A percentile compares a stretch with the other conserved stretches of the same genome.
Conservation (phyloP, 2,797 vertebrate genomes). For the Hozukius guyotensis region DNA sequence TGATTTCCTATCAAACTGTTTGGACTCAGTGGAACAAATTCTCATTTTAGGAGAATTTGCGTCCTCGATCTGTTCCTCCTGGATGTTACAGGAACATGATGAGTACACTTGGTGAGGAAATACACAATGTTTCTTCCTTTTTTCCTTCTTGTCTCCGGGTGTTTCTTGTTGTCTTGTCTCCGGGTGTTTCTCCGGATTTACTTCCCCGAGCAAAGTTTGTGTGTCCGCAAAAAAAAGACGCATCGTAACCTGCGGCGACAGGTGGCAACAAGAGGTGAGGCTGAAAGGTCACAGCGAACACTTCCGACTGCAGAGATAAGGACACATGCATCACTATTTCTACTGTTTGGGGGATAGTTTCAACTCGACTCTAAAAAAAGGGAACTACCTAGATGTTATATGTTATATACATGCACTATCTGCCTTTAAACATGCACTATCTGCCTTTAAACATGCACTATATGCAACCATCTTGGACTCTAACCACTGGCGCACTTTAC, state of each 20-base stretch:
- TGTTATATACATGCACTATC: no score
- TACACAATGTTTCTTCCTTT: neutral
- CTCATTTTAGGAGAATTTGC: neutral
- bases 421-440: no score
- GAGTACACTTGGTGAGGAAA: neutral
- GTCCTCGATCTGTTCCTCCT: neutral
- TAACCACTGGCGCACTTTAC: no score
- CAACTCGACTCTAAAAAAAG: neutral
- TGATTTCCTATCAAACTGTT: neutral
- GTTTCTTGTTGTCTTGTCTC: slow-evolving; percentile 50
- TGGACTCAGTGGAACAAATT: neutral
- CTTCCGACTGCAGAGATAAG: slow-evolving; percentile 66
- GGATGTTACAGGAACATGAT: neutral
- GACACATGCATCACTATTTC: neutral
- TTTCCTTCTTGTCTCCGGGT: slow-evolving; percentile 18
- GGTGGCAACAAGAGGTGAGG: slow-evolving; percentile 76
- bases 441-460: no score
- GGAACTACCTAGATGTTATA: neutral
- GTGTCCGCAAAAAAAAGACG: slow-evolving; percentile 12
- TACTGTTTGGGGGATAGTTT: neutral
- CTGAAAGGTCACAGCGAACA: slow-evolving; percentile 72
- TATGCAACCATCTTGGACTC: no score
- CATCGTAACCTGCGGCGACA: slow-evolving; percentile 71
- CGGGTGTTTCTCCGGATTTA: slow-evolving; percentile 63
- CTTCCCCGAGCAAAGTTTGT: slow-evolving; percentile 58